phyloP scores from a whole-genome alignment of 2,888 invertebrate species.

The Chromoteleia sp. region DNA sequence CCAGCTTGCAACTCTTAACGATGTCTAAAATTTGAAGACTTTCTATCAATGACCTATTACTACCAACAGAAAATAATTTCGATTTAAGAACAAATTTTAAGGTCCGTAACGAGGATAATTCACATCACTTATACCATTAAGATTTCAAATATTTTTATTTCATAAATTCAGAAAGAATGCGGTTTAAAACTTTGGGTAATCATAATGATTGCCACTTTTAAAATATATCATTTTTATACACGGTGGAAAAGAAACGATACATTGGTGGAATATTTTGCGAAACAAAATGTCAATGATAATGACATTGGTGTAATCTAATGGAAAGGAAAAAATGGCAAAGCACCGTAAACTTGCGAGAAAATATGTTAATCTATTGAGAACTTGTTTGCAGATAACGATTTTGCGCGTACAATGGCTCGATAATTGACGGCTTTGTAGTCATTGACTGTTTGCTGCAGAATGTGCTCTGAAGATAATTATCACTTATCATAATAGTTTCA shows the following conservation, averaged over 20 bases:
- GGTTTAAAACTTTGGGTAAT: too few species aligned
- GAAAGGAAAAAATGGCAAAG: constrained; percentile 11
- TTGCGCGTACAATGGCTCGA: constrained; percentile 58
- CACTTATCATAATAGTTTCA: constrained; percentile 42
- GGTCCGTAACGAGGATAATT: too few species aligned
- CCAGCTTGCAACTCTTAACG: constrained; percentile 23
- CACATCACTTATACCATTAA: too few species aligned
- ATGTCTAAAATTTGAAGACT: constrained; percentile 49
- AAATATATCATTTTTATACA: too few species aligned
- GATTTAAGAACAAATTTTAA: background rate
- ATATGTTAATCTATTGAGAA: constrained; percentile 57
- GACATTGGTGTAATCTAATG: constrained; percentile 8
- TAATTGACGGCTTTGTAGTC: constrained; percentile 63
- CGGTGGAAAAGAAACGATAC: background rate
- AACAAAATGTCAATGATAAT: constrained; percentile 51
- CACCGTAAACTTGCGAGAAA: constrained; percentile 50
- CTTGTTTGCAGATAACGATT: constrained; percentile 34
- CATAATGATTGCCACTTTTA: too few species aligned
- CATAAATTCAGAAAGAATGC: too few species aligned
- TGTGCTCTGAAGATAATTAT: constrained; percentile 37
- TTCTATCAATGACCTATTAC: constrained; percentile 51
- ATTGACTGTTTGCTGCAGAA: constrained; percentile 40
- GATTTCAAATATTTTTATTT: too few species aligned
- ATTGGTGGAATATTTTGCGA: background rate
- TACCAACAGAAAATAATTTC: background rate